Evolutionary conservation across 2,797 vertebrate genomes (phyloP).

Genomic region (Chrysocyon brachyurus): DNA sequence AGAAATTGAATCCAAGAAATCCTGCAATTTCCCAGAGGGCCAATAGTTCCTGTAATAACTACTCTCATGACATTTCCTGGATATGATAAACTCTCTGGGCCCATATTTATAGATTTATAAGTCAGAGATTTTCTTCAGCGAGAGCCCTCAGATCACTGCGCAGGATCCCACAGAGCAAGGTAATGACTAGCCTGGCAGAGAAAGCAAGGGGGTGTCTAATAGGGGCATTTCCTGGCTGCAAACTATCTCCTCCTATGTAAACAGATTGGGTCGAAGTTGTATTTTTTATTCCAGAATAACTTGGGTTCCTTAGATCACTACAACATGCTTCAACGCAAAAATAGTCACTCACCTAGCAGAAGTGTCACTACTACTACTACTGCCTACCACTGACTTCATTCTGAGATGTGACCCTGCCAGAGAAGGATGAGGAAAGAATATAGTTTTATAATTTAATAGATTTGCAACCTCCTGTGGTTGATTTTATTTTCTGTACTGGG

Average conservation of each 20-base stretch:
- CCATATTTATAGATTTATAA: constrained; percentile 56
- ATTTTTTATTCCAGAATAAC: background rate
- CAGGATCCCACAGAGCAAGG: background rate
- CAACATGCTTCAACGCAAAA: background rate
- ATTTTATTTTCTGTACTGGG: background rate
- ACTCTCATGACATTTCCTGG: constrained; percentile 72
- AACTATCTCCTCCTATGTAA: background rate
- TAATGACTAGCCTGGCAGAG: background rate
- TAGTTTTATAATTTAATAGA: background rate
- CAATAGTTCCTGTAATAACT: constrained; percentile 78
- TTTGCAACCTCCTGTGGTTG: background rate
- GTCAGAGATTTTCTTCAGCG: constrained; percentile 49
- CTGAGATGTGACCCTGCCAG: background rate
- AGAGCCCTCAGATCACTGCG: background rate
- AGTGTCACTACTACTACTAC: background rate
- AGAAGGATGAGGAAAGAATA: background rate
- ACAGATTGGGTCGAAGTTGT: constrained; percentile 3
- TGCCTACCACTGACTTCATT: background rate
- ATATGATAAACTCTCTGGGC: constrained; percentile 56
- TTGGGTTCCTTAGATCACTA: background rate
- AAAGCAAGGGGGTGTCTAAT: background rate
- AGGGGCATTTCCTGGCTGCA: background rate
- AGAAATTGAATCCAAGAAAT: constrained; percentile 71
- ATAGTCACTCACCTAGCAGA: background rate
- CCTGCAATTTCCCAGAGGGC: constrained; percentile 73